These are phyloP conservation scores for Holotrichia oblita DNA, from an alignment of 1,140 invertebrate genomes.

Conservation along the genomic window DNA sequence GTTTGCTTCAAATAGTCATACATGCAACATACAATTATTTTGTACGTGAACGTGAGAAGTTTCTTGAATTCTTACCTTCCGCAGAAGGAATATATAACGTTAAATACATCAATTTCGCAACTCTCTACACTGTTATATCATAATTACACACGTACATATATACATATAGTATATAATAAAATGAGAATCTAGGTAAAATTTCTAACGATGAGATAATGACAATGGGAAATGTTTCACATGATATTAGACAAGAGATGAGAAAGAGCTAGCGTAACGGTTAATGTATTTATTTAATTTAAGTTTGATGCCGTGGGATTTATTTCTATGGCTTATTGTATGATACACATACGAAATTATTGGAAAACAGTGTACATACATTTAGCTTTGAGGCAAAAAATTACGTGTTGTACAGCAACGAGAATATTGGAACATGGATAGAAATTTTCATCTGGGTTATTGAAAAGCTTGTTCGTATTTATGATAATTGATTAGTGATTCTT, in stretches of 20 bases:
- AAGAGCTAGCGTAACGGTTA: neutral
- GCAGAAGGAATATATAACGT: neutral
- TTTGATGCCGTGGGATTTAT: neutral
- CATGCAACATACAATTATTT: too few relatives aligned
- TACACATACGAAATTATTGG: neutral
- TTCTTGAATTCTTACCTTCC: neutral
- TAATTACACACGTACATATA: neutral
- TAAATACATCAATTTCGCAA: constrained; percentile 18
- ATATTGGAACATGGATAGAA: too few relatives aligned
- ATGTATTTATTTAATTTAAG: constrained; percentile 9
- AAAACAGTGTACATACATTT: too few relatives aligned
- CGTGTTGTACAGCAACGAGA: too few relatives aligned
- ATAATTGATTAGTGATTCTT: too few relatives aligned
- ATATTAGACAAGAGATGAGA: neutral
- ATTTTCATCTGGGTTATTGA: too few relatives aligned
- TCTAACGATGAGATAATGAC: constrained; percentile 12
- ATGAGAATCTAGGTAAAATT: constrained; percentile 13
- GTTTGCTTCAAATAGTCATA: too few relatives aligned
- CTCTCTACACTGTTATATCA: constrained; percentile 8
- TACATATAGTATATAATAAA: constrained; percentile 1
- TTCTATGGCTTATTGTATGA: neutral
- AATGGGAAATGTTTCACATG: neutral
- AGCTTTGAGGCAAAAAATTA: too few relatives aligned
- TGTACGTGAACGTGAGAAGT: neutral
- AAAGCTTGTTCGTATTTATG: too few relatives aligned